Percentiles rank a stretch among this genome's conserved stretches.
These are phyloP conservation scores for Hyperoplus lanceolatus DNA, from an alignment of 2,797 vertebrate genomes.

Conservation along the genomic window DNA sequence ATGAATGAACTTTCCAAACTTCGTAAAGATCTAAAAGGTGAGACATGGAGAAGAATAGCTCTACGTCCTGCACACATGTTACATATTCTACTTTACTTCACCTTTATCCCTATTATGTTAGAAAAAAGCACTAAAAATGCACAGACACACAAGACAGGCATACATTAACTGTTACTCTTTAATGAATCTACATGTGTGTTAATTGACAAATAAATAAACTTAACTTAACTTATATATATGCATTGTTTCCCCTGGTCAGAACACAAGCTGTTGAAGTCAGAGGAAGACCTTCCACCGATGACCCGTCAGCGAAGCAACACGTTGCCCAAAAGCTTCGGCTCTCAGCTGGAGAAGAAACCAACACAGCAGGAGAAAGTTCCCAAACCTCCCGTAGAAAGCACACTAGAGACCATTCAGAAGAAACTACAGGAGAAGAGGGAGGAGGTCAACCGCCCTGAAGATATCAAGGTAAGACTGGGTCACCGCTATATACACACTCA, in stretches of 20 bases:
- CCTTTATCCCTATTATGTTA: too few relatives aligned
- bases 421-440: constrained; percentile 94
- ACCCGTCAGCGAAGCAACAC: constrained; percentile 97
- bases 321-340: constrained; percentile 97
- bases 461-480: constrained; percentile 90
- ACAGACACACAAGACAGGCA: too few relatives aligned
- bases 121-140: too few relatives aligned
- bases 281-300: constrained; percentile 92
- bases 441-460: constrained; percentile 92
- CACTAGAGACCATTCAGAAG: constrained; percentile 91
- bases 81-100: too few relatives aligned
- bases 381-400: constrained; percentile 91
- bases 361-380: constrained; percentile 86
- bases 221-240: too few relatives aligned
- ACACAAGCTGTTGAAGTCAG: constrained; percentile 92
- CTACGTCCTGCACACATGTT: neutral
- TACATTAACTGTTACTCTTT: too few relatives aligned
- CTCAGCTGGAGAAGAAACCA: constrained; percentile 94
- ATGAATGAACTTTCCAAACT: constrained; percentile 95
- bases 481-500: fast-evolving
- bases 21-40: constrained; percentile 98
- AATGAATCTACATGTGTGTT: too few relatives aligned
- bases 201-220: too few relatives aligned
- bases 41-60: neutral
- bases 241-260: constrained; percentile 79